Percentiles rank a stretch among this genome's conserved stretches.
Evolutionary conservation across 2,113 vertebrate genomes (phyloP).

Genomic region (Aspiorhynchus laticeps): DNA sequence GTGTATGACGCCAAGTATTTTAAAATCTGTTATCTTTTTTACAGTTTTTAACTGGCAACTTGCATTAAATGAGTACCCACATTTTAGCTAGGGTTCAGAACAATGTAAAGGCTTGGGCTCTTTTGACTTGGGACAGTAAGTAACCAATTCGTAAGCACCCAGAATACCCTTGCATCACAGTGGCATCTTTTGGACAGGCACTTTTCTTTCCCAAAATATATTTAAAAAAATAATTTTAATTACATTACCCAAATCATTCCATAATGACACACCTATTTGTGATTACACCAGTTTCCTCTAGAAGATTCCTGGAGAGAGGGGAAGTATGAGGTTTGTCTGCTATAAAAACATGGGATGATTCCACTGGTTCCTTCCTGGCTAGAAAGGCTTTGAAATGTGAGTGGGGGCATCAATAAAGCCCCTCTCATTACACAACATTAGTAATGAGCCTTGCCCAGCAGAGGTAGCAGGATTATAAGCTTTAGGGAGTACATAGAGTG

Average conservation of each 20-base stretch:
- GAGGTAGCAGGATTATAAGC: conserved; percentile 28
- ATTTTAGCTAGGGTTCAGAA: neutral
- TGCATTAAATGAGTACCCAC: neutral
- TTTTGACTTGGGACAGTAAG: neutral
- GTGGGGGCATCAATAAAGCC: conserved; percentile 31
- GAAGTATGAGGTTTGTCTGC: conserved; percentile 12
- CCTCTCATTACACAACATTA: conserved; percentile 39
- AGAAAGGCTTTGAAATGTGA: conserved; percentile 39
- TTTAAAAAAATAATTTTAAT: neutral
- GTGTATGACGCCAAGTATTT: neutral
- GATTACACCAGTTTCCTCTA: neutral
- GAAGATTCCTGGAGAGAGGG: conserved; percentile 1
- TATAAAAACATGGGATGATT: conserved; percentile 48
- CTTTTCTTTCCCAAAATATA: neutral
- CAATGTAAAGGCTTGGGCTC: neutral
- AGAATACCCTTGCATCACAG: neutral
- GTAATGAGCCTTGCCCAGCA: conserved; percentile 41
- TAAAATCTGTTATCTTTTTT: neutral
- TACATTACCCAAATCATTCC: neutral
- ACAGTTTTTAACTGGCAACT: neutral
- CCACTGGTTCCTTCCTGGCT: conserved; percentile 35
- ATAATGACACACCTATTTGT: neutral
- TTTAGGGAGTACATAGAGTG: conserved; percentile 34
- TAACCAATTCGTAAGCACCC: neutral
- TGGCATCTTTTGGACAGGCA: neutral